phyloP scores from a whole-genome alignment of 2,888 invertebrate genomes.

The Dascillus cervinus region DNA sequence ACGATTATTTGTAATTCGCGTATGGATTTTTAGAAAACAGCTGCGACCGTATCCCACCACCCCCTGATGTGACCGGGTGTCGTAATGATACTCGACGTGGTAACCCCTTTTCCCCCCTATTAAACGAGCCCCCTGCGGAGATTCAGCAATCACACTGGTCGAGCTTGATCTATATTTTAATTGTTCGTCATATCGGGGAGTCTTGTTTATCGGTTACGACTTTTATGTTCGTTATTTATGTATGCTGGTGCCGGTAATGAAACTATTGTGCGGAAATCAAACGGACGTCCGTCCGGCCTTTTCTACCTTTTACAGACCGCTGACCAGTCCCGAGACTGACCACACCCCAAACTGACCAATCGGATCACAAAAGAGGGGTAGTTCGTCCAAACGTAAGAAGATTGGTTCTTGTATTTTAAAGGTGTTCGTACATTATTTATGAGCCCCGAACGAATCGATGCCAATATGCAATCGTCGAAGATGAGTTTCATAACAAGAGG shows the following conservation, averaged over 20 bases:
- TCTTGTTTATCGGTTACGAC: constrained; percentile 23
- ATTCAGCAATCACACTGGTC: constrained; percentile 32
- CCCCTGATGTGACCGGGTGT: constrained; percentile 36
- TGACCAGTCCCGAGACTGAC: constrained; percentile 35
- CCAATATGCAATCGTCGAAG: too few relatives aligned
- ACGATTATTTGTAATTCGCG: too few relatives aligned
- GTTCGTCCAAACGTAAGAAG: too few relatives aligned
- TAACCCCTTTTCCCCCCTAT: constrained; percentile 28
- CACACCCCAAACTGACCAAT: constrained; percentile 40
- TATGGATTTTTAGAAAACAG: constrained; percentile 29
- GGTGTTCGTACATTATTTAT: too few relatives aligned
- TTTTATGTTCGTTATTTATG: constrained; percentile 2
- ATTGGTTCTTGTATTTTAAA: too few relatives aligned
- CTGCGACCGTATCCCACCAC: constrained; percentile 30
- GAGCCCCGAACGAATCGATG: too few relatives aligned
- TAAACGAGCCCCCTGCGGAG: constrained; percentile 33
- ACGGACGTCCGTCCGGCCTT: constrained; percentile 13
- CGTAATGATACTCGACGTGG: constrained; percentile 38
- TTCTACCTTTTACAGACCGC: constrained; percentile 21
- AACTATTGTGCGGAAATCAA: neutral
- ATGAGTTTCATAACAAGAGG: too few relatives aligned
- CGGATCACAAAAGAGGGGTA: too few relatives aligned
- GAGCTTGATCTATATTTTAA: constrained; percentile 20
- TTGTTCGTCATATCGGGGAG: constrained; percentile 24
- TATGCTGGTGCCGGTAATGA: neutral